Base-by-base conservation (phyloP, 2,113 vertebrate genomes). In the Apaloderma vittatum region DNA sequence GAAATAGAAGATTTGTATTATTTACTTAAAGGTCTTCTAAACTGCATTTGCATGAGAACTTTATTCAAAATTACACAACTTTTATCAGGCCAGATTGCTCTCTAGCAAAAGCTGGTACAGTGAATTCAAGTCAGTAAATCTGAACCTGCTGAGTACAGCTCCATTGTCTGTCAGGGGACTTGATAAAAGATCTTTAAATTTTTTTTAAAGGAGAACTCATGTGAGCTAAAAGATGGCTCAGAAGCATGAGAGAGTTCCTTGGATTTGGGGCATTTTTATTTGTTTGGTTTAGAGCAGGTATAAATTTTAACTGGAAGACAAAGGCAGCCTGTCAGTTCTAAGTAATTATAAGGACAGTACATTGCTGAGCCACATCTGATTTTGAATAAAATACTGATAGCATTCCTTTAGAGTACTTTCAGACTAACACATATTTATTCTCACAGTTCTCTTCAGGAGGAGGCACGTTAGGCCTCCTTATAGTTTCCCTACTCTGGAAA, bases 21-120 rank as follows among this genome's bases (percentile, higher is more conserved):
- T 75, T 94, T 91, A 68, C 78, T 94, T 90, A 61, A 77, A 86
- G 49, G 51, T 34, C 49, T 66, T 72, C 76, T 68, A 52, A 87
- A 63, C 46, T 72, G 45, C 32, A 67, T 55, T 84, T 89, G 34
- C 72, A 52, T 0, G 2, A 88, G 21, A 92, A 86, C 22, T 74
- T 90, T 45, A 37, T 55, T 75, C 22, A 37, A 54, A 84, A 91
- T 3, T 37, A 49, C 14, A 11, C n/a, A 74, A 15, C 20, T 75
- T 78, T 15, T 29, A 40, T 13, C 40, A 57, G 59, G 46, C 17
- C 65, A 66, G 57, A 43, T 2, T 81, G 51, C 48, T 74, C 34
- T 80, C 48, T n/a, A 83, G 52, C 58, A 83, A 70, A 77, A 90
- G 15, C 24, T 88, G 57, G 75, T 70, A 51, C 34, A 24, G 51